These are phyloP conservation scores for Enteromius treurensis DNA, from an alignment of 2,797 vertebrate species.

Conservation along the genomic window DNA sequence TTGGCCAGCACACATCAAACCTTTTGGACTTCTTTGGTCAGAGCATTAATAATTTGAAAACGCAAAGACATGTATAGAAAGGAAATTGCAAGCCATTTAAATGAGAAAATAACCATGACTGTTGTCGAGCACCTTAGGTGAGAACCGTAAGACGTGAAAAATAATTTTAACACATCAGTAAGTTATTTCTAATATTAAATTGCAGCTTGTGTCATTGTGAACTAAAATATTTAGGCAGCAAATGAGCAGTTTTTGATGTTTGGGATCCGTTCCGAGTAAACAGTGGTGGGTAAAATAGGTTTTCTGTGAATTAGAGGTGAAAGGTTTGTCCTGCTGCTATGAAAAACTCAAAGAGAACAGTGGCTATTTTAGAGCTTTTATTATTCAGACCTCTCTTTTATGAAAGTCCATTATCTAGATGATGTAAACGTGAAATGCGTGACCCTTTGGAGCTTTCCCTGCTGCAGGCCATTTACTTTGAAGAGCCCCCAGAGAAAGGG, in stretches of 20 bases:
- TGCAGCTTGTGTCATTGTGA: constrained; percentile 18
- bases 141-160: constrained; percentile 28
- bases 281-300: background rate
- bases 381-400: constrained; percentile 15
- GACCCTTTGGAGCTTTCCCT: constrained; percentile 17
- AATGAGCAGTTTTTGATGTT: constrained; percentile 4
- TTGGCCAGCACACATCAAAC: constrained; percentile 10
- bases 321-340: background rate
- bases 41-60: constrained; percentile 24
- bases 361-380: constrained; percentile 4
- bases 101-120: constrained; percentile 27
- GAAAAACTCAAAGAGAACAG: constrained; percentile 6
- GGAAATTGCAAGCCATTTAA: constrained; percentile 20
- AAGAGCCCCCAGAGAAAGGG: constrained; percentile 10
- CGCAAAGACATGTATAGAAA: constrained; percentile 19
- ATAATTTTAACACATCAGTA: constrained; percentile 26
- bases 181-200: constrained; percentile 23
- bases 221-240: constrained; percentile 20
- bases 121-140: constrained; percentile 26
- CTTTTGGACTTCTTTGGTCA: constrained; percentile 19
- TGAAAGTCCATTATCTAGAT: constrained; percentile 10
- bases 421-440: constrained; percentile 11
- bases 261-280: background rate
- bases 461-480: constrained; percentile 19
- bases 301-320: background rate